These are phyloP conservation scores for Cephalopholis sonnerati DNA, from an alignment of 2,113 vertebrate species.

Conservation along the genomic window DNA sequence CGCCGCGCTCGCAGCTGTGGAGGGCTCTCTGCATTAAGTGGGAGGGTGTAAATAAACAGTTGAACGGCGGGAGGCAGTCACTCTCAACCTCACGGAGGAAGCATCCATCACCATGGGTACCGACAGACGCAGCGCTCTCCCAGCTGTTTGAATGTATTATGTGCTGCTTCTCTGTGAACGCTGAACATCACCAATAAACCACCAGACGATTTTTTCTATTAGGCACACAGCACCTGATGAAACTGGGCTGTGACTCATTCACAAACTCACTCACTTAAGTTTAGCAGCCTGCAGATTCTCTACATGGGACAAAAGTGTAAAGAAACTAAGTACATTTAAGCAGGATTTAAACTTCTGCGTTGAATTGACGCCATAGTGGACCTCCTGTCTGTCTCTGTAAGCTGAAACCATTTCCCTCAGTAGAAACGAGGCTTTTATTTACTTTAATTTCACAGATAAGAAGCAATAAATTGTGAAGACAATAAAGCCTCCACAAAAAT, in stretches of 20 bases:
- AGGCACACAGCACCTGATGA: not conserved
- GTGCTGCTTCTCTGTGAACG: not conserved
- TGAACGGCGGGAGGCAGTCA: slow-evolving; percentile 5
- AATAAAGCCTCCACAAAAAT: no score
- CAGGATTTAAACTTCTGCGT: no score
- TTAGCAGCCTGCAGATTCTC: no score
- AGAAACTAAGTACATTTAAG: no score
- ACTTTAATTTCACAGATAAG: no score
- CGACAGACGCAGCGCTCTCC: not conserved
- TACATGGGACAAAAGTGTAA: not conserved
- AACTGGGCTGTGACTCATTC: not conserved
- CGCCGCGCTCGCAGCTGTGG: slow-evolving; percentile 17
- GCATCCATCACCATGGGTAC: not conserved
- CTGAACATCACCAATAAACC: not conserved
- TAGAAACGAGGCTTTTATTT: no score
- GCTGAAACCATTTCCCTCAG: no score
- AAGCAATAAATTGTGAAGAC: no score
- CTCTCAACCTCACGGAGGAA: not conserved
- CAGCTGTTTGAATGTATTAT: not conserved
- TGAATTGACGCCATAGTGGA: no score
- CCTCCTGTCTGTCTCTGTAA: no score
- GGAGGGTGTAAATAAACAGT: slow-evolving; percentile 24
- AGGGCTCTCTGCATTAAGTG: not conserved
- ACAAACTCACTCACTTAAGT: not conserved
- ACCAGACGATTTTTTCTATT: no score